Evolutionary conservation across 2,113 vertebrate genomes (phyloP), one percentile per base, ranked within the genome.

Genomic region (Thermophis baileyi): DNA sequence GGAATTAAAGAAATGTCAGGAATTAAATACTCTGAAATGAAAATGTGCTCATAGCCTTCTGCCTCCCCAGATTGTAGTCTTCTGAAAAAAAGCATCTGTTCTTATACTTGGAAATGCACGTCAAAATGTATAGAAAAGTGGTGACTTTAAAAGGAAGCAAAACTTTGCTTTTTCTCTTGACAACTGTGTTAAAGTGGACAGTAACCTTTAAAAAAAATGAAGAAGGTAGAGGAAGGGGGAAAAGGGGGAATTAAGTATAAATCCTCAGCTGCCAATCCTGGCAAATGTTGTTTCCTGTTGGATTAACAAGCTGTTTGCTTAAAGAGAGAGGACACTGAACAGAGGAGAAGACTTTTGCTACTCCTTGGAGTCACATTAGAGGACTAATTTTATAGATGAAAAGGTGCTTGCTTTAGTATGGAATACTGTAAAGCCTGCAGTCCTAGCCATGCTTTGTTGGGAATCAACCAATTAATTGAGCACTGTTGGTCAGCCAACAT

Each of bases 231-330:
- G 27, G 12, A 46, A 46, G 25, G 54, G 53, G 47, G n/a, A 14
- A 49, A 69, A 12, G 96, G 96, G 95, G 91, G 95, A 96, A 97
- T 94, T 95, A 96, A 97, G 97, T 97, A 96, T 96, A 96, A 96
- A 97, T 96, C 94, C 96, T 95, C 97, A 97, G 97, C 97, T 97
- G 97, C 97, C 96, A 97, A 97, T 97, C 96, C 96, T 97, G 97
- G 96, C 97, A 97, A 97, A 97, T 97, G 97, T 94, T 96, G 94
- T 97, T 97, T 97, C 97, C 97, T 97, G 97, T 94, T 96, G 96
- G 96, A 97, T 96, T 97, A 97, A 94, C 92, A 92, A 93, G 95
- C 95, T 97, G 95, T 81, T 96, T 96, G 96, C 94, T 94, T 94
- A 94, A 94, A 85, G 94, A 93, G 94, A 93, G 95, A 55, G 74